Conservation (phyloP, 1,140 invertebrate species). For the Drosophila rufa region DNA sequence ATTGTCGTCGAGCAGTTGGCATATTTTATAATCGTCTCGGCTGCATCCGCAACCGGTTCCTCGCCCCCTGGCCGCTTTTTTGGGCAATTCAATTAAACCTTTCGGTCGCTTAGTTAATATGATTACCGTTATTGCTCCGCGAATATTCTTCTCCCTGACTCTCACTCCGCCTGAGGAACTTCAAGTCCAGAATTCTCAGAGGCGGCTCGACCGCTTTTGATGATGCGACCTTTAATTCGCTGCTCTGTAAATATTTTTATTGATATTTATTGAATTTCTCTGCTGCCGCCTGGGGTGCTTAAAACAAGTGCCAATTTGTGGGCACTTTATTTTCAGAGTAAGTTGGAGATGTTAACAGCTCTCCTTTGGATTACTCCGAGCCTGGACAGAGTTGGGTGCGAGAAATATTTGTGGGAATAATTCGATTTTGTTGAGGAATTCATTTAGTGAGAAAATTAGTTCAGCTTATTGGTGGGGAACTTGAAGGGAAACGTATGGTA, state of each 20-base stretch:
- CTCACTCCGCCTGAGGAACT: constrained; percentile 1
- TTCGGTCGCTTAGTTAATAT: constrained; percentile 64
- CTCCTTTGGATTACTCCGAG: background rate
- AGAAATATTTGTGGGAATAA: constrained; percentile 4
- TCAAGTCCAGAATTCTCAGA: constrained; percentile 10
- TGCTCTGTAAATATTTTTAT: constrained; percentile 60
- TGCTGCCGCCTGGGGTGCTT: constrained; percentile 18
- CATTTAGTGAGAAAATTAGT: background rate
- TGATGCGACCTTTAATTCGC: constrained; percentile 42
- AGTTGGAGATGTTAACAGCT: constrained; percentile 4
- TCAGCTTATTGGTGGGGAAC: background rate
- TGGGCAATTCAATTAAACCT: constrained; percentile 75
- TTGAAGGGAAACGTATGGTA: background rate
- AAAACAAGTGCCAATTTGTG: constrained; percentile 55
- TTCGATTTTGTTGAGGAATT: background rate
- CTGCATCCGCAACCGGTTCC: constrained; percentile 56
- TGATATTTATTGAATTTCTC: constrained; percentile 77
- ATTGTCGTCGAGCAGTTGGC: constrained; percentile 62
- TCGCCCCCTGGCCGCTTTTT: constrained; percentile 40
- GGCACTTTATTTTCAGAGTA: constrained; percentile 37
- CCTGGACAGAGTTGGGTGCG: background rate
- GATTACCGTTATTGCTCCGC: constrained; percentile 63
- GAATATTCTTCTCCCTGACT: constrained; percentile 6
- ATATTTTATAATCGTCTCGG: constrained; percentile 66
- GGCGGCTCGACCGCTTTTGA: constrained; percentile 57